Evolutionary conservation across 1,140 invertebrate genomes (phyloP).

Genomic region (Magallana gigas): DNA sequence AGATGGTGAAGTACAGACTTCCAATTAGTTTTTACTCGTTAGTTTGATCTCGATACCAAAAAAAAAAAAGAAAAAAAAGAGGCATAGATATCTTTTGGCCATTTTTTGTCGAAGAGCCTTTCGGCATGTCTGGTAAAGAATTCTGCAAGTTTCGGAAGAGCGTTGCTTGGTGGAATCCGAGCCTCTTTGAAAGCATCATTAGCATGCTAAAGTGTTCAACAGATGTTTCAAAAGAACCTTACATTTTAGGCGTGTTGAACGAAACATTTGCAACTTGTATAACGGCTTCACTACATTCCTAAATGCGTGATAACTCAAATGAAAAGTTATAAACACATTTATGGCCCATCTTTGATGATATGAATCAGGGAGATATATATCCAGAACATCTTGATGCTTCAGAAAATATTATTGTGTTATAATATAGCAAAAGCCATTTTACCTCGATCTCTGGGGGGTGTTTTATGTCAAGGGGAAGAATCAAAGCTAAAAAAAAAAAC

Average conservation of each 20-base stretch:
- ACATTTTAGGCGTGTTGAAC: conserved; percentile 25
- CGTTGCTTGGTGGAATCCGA: conserved; percentile 21
- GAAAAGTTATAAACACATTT: conserved; percentile 35
- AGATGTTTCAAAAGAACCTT: conserved; percentile 27
- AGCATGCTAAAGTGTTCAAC: conserved; percentile 33
- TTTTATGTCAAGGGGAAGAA: conserved; percentile 8
- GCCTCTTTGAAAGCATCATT: conserved; percentile 31
- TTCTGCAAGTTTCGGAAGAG: conserved; percentile 29
- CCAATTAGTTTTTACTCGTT: conserved; percentile 28
- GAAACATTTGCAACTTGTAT: conserved; percentile 21
- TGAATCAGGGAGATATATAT: conserved; percentile 12
- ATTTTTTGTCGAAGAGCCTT: conserved; percentile 1
- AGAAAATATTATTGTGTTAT: conserved; percentile 14
- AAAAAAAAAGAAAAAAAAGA: not conserved
- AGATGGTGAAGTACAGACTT: conserved; percentile 18
- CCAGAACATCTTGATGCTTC: not conserved
- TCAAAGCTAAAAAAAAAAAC: not conserved
- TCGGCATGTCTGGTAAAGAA: conserved; percentile 3
- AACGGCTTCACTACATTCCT: conserved; percentile 10
- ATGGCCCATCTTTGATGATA: conserved; percentile 30
- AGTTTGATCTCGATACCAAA: conserved; percentile 33
- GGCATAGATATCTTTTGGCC: conserved; percentile 9
- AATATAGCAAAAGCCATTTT: not conserved
- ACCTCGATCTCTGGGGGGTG: not conserved
- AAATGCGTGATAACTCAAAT: conserved; percentile 23